Percentiles rank a stretch among this genome's conserved stretches.
phyloP scores from a whole-genome alignment of 1,140 invertebrate genomes.

The Achroia grisella region DNA sequence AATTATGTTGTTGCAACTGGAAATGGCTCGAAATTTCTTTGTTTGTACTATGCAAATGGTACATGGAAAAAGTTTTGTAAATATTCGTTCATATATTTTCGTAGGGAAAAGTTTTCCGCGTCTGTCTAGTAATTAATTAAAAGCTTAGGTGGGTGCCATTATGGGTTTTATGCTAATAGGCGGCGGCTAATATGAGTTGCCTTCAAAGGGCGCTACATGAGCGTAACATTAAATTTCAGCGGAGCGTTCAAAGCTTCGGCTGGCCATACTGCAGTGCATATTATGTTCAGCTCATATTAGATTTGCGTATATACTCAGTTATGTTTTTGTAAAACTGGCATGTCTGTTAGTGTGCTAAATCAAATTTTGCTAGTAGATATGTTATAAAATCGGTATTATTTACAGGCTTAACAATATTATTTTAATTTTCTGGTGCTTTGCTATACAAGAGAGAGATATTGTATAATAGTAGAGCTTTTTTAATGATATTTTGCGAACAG shows the following conservation, averaged over 20 bases:
- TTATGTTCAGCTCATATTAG: neutral
- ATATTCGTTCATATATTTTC: constrained; percentile 21
- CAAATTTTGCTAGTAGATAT: no score
- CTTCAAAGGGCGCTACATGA: constrained; percentile 45
- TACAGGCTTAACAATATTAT: no score
- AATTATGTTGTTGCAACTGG: constrained; percentile 11
- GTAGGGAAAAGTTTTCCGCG: constrained; percentile 2
- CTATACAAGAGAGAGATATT: no score
- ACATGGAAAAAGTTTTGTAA: constrained; percentile 28
- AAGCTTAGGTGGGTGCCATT: constrained; percentile 53
- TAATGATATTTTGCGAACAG: no score
- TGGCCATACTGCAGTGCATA: no score
- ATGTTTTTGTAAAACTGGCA: constrained; percentile 9
- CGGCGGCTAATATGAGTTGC: constrained; percentile 45
- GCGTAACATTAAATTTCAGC: constrained; percentile 51
- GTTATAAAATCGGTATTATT: no score
- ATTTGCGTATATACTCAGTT: neutral
- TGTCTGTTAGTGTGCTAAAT: neutral
- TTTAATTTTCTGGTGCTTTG: no score
- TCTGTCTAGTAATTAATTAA: constrained; percentile 63
- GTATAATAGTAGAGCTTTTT: no score
- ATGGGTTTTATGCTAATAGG: constrained; percentile 64
- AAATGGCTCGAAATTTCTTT: no score
- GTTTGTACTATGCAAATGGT: constrained; percentile 17
- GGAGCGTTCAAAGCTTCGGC: constrained; percentile 27